Evolutionary conservation across 2,888 invertebrate species (phyloP), one percentile per base, ranked within the genome.

Genomic region (Ligdia adustata): DNA sequence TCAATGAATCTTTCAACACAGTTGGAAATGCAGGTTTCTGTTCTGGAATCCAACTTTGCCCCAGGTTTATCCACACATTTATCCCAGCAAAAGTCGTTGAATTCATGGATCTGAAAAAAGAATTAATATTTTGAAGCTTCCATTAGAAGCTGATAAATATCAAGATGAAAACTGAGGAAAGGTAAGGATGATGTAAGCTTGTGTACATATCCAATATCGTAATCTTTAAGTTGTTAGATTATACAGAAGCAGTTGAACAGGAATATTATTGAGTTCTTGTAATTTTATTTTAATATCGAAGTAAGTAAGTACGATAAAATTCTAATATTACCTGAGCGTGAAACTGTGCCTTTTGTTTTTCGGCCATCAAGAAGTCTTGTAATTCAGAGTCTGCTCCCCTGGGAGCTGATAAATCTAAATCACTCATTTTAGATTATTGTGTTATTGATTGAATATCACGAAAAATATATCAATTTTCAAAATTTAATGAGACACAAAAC

Each of bases 41-140:
- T 97, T 66, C 94, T 93, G 43, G 95, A 94, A 75, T 98, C 98
- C 57, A 98, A 80, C 84, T 97, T 98, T 31, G 93, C 93, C 20
- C 95, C 93, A 2, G 98, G 97, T 72, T 97, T 97, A 41, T 97
- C 97, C 20, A 98, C 93, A 76, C 98, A 99, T 77, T 97, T 97
- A 9, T 98, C 98, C 98, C 98, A 99, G 78, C 98, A 99, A 57
- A 96, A 93, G 69, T 98, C 98, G 66, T 96, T 97, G 77, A 98
- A 95, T 79, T 96, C 96, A 68, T 97, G 97, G 55, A 98, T 95
- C 97, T 98, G 76, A 44, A 91, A 64, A 12, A 28, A n/a, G n/a
- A n/a, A n/a, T n/a, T n/a, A n/a, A 43, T 34, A 32, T 32, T 14
- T 20, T 9, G 9, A 16, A 16, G 5, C 16, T 16, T 16, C 16